Evolutionary conservation across 2,797 vertebrate species (phyloP), one percentile per base, ranked within the genome.

Genomic region (Enteromius treurensis): DNA sequence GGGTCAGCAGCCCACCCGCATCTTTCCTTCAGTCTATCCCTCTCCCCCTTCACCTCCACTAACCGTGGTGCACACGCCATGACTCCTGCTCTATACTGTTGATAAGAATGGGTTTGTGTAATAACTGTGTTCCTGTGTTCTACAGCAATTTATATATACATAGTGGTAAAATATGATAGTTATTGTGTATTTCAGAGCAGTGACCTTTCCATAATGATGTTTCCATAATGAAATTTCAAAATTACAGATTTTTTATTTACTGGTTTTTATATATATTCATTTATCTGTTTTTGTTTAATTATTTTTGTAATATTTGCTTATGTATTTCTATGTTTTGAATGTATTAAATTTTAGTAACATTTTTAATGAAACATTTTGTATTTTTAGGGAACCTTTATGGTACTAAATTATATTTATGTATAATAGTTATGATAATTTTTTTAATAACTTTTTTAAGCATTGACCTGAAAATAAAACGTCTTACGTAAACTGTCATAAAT

Each of bases 81-180:
- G 86, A 89, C 79, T 79, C 86, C 88, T 86, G 53, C 77, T 84
- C 85, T 87, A 76, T 85, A 90, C 89, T 88, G 87, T 88, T 15
- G 42, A 26, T 26, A 26, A 21, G 10, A 65, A 21, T 37, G 15
- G 14, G 21, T 62, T 49, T 49, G 55, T 62, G 15, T 26, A 7
- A 21, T 42, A 26, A 40, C 15, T 68, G 77, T 55, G 2, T 64
- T 68, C 4, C 45, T 79, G 13, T 1, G 13, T 29, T 40, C 53
- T 3, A n/a, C 26, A 45, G 3, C n/a, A 26, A 19, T 58, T 23
- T 19, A 40, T 45, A 15, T 26, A 62, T 42, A 62, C 10, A 45
- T 60, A 15, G 5, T 17, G 23, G 8, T 51, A 5, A 26, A 76
- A 26, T 76, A 42, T 60, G 51, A 37, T 51, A 11, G 26, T 5